A percentile compares a stretch with the other conserved stretches of the same genome.
These are phyloP conservation scores for Sepioteuthis lessoniana DNA, from an alignment of 2,888 invertebrate species.

Conservation along the genomic window DNA sequence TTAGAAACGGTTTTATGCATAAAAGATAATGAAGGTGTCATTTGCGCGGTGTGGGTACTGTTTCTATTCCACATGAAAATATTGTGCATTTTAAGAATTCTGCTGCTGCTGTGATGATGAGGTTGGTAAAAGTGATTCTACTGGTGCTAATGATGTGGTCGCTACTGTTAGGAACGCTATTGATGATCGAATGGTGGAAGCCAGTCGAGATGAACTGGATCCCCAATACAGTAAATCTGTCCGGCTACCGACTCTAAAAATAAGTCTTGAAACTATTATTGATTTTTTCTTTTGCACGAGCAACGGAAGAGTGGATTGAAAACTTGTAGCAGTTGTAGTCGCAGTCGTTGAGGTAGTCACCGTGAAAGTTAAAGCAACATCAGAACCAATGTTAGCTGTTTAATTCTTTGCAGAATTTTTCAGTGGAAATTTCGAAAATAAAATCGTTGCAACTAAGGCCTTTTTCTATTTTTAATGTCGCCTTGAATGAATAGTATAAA, in stretches of 20 bases:
- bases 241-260: conserved; percentile 33
- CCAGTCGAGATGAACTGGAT: background rate
- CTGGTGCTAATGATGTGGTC: background rate
- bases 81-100: too few species aligned
- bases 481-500: background rate
- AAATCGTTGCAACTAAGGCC: background rate
- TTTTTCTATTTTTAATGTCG: background rate
- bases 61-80: too few species aligned
- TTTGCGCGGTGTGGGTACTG: too few species aligned
- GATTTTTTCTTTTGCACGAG: background rate
- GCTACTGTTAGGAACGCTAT: background rate
- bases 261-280: background rate
- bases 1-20: too few species aligned
- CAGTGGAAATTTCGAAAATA: background rate
- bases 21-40: too few species aligned
- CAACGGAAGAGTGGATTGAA: background rate
- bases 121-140: background rate
- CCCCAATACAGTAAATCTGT: background rate
- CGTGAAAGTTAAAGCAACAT: background rate
- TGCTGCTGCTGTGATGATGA: background rate
- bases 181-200: background rate
- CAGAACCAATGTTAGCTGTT: background rate
- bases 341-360: background rate
- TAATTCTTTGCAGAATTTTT: background rate
- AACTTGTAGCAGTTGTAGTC: background rate